Conservation (phyloP, 1,140 invertebrate species). For the Drosophila serrata region DNA sequence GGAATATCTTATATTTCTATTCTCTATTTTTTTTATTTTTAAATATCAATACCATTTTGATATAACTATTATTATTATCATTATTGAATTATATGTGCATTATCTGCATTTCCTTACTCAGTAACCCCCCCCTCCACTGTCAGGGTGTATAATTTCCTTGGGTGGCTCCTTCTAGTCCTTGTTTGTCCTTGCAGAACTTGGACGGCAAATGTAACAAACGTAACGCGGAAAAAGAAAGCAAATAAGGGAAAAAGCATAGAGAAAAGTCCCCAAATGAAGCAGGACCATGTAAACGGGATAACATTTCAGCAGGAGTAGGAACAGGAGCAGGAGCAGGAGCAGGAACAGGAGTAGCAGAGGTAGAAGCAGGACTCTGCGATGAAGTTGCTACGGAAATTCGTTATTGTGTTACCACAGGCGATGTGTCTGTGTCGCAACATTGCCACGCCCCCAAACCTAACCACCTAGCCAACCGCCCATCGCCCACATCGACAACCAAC, state of each 20-base stretch:
- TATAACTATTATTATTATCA: slow-evolving; percentile 32
- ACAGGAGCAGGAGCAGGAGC: slow-evolving; percentile 29
- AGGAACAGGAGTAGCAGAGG: neutral
- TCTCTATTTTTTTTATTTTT: no score
- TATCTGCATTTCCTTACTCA: slow-evolving; percentile 6
- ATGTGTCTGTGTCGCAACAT: slow-evolving; percentile 81
- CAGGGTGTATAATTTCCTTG: slow-evolving; percentile 69
- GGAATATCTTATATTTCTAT: no score
- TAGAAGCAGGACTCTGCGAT: slow-evolving; percentile 57
- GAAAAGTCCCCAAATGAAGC: slow-evolving; percentile 60
- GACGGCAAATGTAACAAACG: slow-evolving; percentile 33
- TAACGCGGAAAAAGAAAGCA: slow-evolving; percentile 32
- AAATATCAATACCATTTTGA: neutral
- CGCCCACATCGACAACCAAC: slow-evolving; percentile 40
- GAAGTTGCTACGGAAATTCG: slow-evolving; percentile 84
- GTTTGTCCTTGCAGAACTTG: slow-evolving; percentile 35
- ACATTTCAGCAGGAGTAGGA: slow-evolving; percentile 59
- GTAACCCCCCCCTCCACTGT: neutral
- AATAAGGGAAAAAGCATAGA: slow-evolving; percentile 33
- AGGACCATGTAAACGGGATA: slow-evolving; percentile 74
- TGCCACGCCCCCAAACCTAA: slow-evolving; percentile 35
- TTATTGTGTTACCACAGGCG: slow-evolving; percentile 84
- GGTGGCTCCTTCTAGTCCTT: slow-evolving; percentile 12
- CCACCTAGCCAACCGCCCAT: neutral
- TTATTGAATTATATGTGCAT: slow-evolving; percentile 28